Conservation (phyloP, 2,113 vertebrate species). For the Scophthalmus maximus region DNA sequence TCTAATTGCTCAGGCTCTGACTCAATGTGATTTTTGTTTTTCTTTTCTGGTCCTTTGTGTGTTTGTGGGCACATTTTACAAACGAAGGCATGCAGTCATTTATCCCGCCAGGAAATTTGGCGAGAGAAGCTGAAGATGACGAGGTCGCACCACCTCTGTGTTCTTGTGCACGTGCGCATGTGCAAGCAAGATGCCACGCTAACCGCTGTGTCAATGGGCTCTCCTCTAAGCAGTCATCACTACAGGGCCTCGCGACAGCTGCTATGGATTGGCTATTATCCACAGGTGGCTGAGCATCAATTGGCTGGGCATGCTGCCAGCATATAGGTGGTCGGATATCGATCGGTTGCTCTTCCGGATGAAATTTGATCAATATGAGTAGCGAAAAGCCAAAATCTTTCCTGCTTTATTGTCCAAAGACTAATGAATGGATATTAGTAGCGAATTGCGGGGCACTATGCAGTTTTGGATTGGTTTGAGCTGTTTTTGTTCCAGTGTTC, state of each 20-base stretch:
- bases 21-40: constrained; percentile 56
- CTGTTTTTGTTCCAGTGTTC: constrained; percentile 39
- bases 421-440: constrained; percentile 63
- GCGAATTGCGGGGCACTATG: constrained; percentile 48
- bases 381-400: constrained; percentile 40
- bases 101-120: constrained; percentile 20
- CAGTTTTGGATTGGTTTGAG: constrained; percentile 9
- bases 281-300: constrained; percentile 86
- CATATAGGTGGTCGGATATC: constrained; percentile 70
- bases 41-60: neutral
- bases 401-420: constrained; percentile 41
- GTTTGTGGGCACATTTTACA: neutral
- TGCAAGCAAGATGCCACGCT: constrained; percentile 14
- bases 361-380: constrained; percentile 54
- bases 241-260: constrained; percentile 58
- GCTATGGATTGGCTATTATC: constrained; percentile 70
- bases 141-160: constrained; percentile 1
- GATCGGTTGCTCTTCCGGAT: constrained; percentile 71
- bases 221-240: constrained; percentile 67
- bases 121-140: constrained; percentile 35
- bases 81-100: constrained; percentile 29
- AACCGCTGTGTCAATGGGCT: constrained; percentile 40
- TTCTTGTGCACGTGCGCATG: neutral
- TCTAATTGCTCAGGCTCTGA: constrained; percentile 66
- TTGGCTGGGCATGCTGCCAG: constrained; percentile 58